Conservation (phyloP, 2,888 invertebrate genomes). For the Cecidostiba fungosa region DNA sequence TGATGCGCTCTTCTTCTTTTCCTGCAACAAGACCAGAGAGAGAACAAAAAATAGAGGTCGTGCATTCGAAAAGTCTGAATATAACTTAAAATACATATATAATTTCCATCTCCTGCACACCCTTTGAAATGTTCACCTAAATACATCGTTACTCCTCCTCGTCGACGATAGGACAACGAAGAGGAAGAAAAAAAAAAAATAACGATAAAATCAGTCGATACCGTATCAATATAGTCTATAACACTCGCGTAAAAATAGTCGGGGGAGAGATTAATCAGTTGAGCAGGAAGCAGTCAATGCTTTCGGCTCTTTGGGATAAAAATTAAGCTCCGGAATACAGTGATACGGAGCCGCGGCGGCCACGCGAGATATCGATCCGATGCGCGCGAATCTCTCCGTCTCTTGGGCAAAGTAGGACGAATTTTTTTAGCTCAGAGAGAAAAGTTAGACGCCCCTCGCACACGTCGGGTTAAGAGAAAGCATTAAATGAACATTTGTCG, state of each 20-base stretch:
- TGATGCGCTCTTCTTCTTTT: constrained; percentile 97
- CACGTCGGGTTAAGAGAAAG: not conserved
- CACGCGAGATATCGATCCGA: constrained; percentile 47
- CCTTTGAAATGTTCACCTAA: not conserved
- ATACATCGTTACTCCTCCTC: not conserved
- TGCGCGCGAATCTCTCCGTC: constrained; percentile 33
- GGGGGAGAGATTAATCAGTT: not conserved
- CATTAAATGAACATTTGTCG: constrained; percentile 12
- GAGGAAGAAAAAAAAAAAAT: not conserved
- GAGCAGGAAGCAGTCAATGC: not conserved
- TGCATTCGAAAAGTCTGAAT: not conserved
- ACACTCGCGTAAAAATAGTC: not conserved
- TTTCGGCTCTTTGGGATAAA: constrained; percentile 7
- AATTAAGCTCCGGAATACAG: constrained; percentile 1
- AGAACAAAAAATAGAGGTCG: constrained; percentile 16
- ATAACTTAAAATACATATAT: not conserved
- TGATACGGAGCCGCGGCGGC: not conserved
- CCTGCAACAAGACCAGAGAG: constrained; percentile 84
- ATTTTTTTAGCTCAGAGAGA: constrained; percentile 37
- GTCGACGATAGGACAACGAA: not conserved
- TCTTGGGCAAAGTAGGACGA: constrained; percentile 46
- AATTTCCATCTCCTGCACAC: not conserved
- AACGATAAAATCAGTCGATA: not conserved
- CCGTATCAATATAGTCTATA: not conserved
- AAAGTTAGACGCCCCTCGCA: not conserved